Conservation (phyloP, 2,113 vertebrate species). For the Brienomyrus brachyistius region DNA sequence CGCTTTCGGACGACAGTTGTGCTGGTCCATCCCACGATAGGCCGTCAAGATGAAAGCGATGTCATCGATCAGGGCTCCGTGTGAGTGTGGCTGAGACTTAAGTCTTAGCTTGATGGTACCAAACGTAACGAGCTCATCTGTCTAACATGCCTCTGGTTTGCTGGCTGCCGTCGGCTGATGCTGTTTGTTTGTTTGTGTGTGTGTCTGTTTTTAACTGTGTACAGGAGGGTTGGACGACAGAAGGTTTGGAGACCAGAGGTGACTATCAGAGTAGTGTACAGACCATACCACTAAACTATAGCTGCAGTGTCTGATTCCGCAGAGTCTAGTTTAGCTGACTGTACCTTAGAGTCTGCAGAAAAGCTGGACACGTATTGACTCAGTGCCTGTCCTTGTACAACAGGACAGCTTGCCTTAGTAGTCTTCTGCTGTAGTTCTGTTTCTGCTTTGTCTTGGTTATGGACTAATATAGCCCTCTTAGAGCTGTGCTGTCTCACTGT, state of each 20-base stretch:
- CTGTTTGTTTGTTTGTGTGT: constrained; percentile 56
- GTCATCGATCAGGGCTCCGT: no score
- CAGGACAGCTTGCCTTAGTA: constrained; percentile 53
- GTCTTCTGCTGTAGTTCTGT: constrained; percentile 59
- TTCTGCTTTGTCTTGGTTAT: constrained; percentile 58
- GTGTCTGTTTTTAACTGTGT: constrained; percentile 63
- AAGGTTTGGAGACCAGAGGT: constrained; percentile 69
- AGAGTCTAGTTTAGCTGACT: constrained; percentile 64
- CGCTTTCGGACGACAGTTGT: neutral
- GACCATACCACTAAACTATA: constrained; percentile 68
- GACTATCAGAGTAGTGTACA: constrained; percentile 74
- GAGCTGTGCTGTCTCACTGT: constrained; percentile 61
- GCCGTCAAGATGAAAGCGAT: neutral
- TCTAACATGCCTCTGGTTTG: constrained; percentile 43
- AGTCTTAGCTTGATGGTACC: neutral
- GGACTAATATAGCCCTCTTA: constrained; percentile 63
- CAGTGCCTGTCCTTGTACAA: constrained; percentile 46
- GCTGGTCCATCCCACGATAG: neutral
- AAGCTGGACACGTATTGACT: constrained; percentile 40
- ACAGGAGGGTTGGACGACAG: constrained; percentile 70
- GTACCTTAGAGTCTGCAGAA: constrained; percentile 55
- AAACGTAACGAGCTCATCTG: constrained; percentile 26
- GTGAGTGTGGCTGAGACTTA: neutral
- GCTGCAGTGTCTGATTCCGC: constrained; percentile 61
- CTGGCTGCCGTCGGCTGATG: constrained; percentile 55